Conservation (phyloP, 2,888 invertebrate genomes). For the Drosophila bunnanda region DNA sequence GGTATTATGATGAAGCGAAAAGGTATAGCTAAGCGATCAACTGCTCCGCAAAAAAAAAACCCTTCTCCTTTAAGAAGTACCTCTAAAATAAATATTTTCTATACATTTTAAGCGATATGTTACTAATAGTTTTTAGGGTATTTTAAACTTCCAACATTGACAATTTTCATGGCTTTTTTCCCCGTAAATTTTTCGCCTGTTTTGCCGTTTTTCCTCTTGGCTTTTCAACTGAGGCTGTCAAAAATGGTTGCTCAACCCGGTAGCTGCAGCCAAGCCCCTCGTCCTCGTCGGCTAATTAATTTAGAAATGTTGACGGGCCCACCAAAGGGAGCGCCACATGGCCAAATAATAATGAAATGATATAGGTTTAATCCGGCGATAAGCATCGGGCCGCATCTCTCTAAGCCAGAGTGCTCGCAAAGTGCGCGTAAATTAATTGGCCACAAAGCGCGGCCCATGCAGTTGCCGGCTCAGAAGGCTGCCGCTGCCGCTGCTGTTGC, state of each 20-base stretch:
- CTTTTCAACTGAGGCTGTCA: constrained; percentile 66
- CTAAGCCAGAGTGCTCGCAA: constrained; percentile 38
- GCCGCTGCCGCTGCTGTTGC: constrained; percentile 10
- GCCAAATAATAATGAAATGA: constrained; percentile 53
- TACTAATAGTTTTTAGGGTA: background rate
- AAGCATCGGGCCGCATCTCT: constrained; percentile 41
- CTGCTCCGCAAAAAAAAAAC: background rate
- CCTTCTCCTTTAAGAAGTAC: background rate
- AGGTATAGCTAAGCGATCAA: background rate
- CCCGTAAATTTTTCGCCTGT: constrained; percentile 17
- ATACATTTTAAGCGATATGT: background rate
- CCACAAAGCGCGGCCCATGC: constrained; percentile 23
- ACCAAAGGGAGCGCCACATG: constrained; percentile 67
- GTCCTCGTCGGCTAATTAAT: constrained; percentile 68
- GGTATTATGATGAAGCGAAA: background rate
- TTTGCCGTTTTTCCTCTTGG: constrained; percentile 3
- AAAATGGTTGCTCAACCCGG: constrained; percentile 63
- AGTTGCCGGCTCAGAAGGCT: constrained; percentile 21
- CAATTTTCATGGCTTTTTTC: background rate
- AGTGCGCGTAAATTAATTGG: constrained; percentile 77
- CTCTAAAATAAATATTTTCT: no score
- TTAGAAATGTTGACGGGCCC: constrained; percentile 64
- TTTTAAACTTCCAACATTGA: background rate
- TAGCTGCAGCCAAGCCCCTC: constrained; percentile 59
- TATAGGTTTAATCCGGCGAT: constrained; percentile 52